A percentile compares a stretch with the other conserved stretches of the same genome.
These are phyloP conservation scores for Rotaria socialis DNA, from an alignment of 2,888 invertebrate genomes.

Conservation along the genomic window DNA sequence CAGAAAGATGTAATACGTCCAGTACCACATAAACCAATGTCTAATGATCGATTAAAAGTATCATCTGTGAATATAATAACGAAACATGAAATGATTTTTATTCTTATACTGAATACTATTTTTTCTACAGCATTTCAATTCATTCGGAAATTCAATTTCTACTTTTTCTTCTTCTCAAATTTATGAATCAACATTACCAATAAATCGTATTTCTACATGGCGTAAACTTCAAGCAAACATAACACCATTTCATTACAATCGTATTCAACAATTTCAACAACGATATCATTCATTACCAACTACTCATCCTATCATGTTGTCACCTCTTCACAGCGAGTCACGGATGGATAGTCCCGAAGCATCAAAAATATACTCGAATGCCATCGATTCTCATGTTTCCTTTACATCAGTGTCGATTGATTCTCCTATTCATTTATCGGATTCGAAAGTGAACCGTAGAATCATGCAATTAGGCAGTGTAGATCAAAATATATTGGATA, in stretches of 20 bases:
- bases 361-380: not conserved
- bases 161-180: not conserved
- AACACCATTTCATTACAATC: not conserved
- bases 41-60: not conserved
- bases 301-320: not conserved
- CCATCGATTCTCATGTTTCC: not conserved
- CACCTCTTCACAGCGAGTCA: not conserved
- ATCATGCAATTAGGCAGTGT: no score
- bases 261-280: slow-evolving; percentile 1
- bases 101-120: no score
- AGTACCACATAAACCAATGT: not conserved
- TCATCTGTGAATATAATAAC: not conserved
- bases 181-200: not conserved
- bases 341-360: not conserved
- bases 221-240: not conserved
- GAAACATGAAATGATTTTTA: no score
- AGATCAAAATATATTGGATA: no score
- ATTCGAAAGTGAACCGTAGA: not conserved
- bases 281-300: not conserved
- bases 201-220: not conserved
- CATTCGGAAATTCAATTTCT: not conserved
- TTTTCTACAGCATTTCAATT: not conserved
- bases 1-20: not conserved
- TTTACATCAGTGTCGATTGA: not conserved
- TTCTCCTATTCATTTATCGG: not conserved